Percentiles rank a stretch among this genome's conserved stretches.
Evolutionary conservation across 2,888 invertebrate genomes (phyloP).

Genomic region (Conistra vaccinii): DNA sequence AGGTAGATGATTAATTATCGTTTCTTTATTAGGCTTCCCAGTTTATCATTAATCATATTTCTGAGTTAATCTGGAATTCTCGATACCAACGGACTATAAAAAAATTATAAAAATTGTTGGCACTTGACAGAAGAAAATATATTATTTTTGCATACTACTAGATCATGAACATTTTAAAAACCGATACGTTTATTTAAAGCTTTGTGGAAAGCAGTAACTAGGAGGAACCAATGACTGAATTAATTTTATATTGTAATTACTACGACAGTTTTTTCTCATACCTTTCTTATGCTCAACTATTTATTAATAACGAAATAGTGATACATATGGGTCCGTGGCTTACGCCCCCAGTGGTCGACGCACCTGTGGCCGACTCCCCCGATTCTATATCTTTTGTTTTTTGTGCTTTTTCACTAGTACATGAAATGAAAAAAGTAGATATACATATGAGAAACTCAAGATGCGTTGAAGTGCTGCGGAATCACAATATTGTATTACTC

Average conservation of each 20-base stretch:
- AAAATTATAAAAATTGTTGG: not conserved
- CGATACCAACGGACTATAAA: conserved; percentile 10
- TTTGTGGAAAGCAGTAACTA: not conserved
- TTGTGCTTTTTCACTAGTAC: too few species aligned
- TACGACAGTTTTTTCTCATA: not conserved
- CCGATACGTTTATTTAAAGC: not conserved
- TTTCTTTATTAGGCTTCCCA: conserved; percentile 54
- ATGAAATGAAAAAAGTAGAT: too few species aligned
- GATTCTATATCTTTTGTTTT: too few species aligned
- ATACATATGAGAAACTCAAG: too few species aligned
- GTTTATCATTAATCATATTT: conserved; percentile 64
- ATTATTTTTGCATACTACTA: not conserved
- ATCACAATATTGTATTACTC: not conserved
- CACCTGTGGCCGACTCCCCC: too few species aligned
- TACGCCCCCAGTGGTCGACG: too few species aligned
- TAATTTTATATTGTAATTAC: not conserved
- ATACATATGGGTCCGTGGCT: too few species aligned
- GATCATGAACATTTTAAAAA: not conserved
- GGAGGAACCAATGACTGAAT: not conserved
- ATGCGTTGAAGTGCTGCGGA: not conserved
- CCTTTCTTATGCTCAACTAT: not conserved
- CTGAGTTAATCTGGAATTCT: conserved; percentile 45
- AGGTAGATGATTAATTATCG: conserved; percentile 57
- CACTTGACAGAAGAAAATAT: not conserved
- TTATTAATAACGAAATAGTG: conserved; percentile 11